Percentiles rank a stretch among this genome's conserved stretches.
Conservation (phyloP, 2,888 invertebrate species). For the Xanthorhoe designata region DNA sequence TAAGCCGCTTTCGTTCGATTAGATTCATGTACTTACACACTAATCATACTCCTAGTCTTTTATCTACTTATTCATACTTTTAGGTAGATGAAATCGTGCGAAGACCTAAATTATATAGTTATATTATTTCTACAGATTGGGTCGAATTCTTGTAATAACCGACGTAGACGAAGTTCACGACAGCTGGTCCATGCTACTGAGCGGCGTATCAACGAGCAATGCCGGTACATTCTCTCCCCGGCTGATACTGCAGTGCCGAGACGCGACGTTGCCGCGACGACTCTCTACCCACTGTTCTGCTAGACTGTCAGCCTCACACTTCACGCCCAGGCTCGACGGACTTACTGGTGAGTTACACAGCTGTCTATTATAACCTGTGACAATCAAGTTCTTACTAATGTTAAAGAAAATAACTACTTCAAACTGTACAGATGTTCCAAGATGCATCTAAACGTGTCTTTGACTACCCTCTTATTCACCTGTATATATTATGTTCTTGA, state of each 20-base stretch:
- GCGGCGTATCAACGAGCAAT: conserved; percentile 42
- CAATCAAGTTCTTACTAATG: neutral
- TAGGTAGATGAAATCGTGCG: no score
- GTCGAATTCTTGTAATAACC: conserved; percentile 94
- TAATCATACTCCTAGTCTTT: no score
- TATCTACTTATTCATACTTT: no score
- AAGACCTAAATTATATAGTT: no score
- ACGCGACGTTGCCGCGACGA: conserved; percentile 49
- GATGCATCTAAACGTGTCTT: no score
- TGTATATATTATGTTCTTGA: no score
- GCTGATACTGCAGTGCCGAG: conserved; percentile 61
- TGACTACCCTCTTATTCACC: no score
- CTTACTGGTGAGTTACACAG: conserved; percentile 18
- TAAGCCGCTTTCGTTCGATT: no score
- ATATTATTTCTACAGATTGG: conserved; percentile 87
- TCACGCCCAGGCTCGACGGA: conserved; percentile 25
- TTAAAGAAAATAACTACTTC: no score
- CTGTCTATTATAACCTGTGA: neutral
- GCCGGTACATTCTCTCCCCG: conserved; percentile 44
- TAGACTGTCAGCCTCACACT: conserved; percentile 18
- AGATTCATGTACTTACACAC: no score
- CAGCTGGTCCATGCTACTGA: conserved; percentile 55
- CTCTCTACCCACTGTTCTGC: conserved; percentile 82
- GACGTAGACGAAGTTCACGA: conserved; percentile 81
- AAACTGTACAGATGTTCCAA: no score